Percentiles rank a stretch among this genome's conserved stretches.
These are phyloP conservation scores for Adelges cooleyi DNA, from an alignment of 1,140 invertebrate genomes.

Conservation along the genomic window DNA sequence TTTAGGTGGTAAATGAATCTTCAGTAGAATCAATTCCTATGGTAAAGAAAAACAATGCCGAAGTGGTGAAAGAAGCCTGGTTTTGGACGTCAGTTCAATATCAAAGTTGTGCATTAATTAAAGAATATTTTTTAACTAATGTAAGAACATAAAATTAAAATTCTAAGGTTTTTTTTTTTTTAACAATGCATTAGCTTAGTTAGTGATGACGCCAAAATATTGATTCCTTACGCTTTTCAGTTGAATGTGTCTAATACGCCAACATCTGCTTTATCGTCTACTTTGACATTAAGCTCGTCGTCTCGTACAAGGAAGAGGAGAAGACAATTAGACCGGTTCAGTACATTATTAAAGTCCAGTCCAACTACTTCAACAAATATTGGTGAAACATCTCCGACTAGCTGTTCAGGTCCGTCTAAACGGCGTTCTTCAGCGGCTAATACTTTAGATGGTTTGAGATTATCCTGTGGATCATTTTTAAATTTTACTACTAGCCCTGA, in stretches of 20 bases:
- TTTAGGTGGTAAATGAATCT: conserved; percentile 63
- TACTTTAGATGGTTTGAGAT: conserved; percentile 54
- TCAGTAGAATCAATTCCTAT: conserved; percentile 54
- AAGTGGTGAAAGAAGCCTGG: conserved; percentile 84
- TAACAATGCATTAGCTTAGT: neutral
- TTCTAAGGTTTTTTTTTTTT: conserved; percentile 31
- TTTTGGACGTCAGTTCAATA: conserved; percentile 96
- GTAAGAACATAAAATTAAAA: conserved; percentile 43
- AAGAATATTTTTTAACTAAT: conserved; percentile 73
- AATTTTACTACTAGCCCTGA: conserved; percentile 66
- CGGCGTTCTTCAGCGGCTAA: conserved; percentile 72
- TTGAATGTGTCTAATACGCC: conserved; percentile 12
- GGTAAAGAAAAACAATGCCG: conserved; percentile 44
- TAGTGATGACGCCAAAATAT: too few species aligned
- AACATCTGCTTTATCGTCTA: conserved; percentile 7
- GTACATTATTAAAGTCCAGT: conserved; percentile 1
- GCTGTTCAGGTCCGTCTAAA: conserved; percentile 42
- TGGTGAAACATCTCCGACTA: conserved; percentile 16
- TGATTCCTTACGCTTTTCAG: neutral
- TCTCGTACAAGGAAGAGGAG: conserved; percentile 12
- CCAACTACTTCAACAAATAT: conserved; percentile 5
- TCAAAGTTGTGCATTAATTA: conserved; percentile 80
- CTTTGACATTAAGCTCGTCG: conserved; percentile 17
- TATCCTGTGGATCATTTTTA: conserved; percentile 72
- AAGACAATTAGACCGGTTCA: conserved; percentile 20